Conservation (phyloP, 2,888 invertebrate genomes). For the Apantesis nais region DNA sequence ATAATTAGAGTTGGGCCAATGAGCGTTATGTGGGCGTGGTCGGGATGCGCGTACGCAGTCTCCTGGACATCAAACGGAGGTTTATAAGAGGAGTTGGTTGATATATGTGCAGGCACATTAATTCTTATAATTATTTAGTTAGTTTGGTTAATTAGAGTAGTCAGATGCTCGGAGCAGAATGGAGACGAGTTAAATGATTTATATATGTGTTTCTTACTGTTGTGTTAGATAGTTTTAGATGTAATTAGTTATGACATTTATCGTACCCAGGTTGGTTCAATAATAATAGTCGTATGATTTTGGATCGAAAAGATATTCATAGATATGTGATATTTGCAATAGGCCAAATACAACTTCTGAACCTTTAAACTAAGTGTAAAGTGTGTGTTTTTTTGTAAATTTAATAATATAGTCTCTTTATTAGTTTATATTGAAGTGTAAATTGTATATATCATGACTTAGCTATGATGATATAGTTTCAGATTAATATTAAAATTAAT, state of each 20-base stretch:
- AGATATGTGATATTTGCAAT: not conserved
- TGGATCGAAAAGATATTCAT: not conserved
- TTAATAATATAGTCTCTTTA: no score
- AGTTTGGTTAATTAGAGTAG: constrained; percentile 77
- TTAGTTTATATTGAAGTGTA: no score
- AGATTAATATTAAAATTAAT: no score
- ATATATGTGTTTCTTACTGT: constrained; percentile 30
- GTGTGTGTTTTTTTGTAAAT: no score
- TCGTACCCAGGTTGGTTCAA: not conserved
- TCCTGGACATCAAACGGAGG: constrained; percentile 70
- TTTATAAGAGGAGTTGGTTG: constrained; percentile 76
- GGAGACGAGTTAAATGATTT: constrained; percentile 54
- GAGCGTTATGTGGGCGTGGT: constrained; percentile 69
- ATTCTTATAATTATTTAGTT: constrained; percentile 85
- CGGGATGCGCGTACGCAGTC: constrained; percentile 64
- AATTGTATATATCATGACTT: no score
- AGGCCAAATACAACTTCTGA: not conserved
- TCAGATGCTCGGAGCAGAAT: constrained; percentile 58
- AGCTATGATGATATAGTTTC: no score
- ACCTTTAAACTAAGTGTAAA: not conserved
- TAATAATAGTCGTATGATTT: not conserved
- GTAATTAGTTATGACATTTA: constrained; percentile 44
- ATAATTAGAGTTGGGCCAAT: constrained; percentile 83
- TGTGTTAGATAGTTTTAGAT: constrained; percentile 40
- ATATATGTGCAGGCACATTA: constrained; percentile 78